Evolutionary conservation across 1,140 invertebrate species (phyloP).

Genomic region (Drosophila biarmipes): DNA sequence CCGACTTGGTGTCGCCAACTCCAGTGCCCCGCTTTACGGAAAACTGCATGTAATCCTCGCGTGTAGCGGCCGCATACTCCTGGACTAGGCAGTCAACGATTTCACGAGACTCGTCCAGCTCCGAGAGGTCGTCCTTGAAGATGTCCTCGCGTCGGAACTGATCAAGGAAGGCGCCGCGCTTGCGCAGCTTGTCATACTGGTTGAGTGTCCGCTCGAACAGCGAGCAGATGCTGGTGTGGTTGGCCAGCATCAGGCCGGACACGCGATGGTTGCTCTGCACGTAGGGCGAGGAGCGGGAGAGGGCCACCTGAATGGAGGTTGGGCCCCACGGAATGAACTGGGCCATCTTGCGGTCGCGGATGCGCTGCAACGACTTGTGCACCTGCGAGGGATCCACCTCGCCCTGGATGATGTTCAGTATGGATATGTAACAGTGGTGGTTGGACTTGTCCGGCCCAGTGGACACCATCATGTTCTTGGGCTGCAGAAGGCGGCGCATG

Average conservation of each 20-base stretch:
- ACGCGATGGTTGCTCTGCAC: conserved; percentile 97
- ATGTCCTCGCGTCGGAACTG: conserved; percentile 98
- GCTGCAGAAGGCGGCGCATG: conserved; percentile 92
- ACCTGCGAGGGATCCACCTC: conserved; percentile 83
- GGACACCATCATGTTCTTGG: conserved; percentile 99
- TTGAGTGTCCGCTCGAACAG: conserved; percentile 89
- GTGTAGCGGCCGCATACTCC: conserved; percentile 97
- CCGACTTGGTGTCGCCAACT: conserved; percentile 2
- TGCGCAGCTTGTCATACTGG: conserved; percentile 97
- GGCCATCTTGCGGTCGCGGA: conserved; percentile 96
- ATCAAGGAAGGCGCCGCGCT: conserved; percentile 97
- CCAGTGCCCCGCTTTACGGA: conserved; percentile 51
- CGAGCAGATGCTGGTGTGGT: conserved; percentile 98
- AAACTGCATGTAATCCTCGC: conserved; percentile 92
- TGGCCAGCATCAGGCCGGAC: conserved; percentile 98
- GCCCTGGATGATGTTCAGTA: conserved; percentile 98
- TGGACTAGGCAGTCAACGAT: conserved; percentile 96
- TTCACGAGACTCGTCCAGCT: conserved; percentile 95
- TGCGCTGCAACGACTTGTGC: conserved; percentile 90
- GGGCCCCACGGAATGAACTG: conserved; percentile 99
- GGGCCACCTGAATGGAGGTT: conserved; percentile 98
- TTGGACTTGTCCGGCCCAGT: conserved; percentile 94
- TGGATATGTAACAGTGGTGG: conserved; percentile 98
- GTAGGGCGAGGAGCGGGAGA: conserved; percentile 97
- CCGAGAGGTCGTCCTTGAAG: conserved; percentile 95